Percentiles rank a stretch among this genome's conserved stretches.
Conservation (phyloP, 2,113 vertebrate genomes). For the Pipra filicauda region DNA sequence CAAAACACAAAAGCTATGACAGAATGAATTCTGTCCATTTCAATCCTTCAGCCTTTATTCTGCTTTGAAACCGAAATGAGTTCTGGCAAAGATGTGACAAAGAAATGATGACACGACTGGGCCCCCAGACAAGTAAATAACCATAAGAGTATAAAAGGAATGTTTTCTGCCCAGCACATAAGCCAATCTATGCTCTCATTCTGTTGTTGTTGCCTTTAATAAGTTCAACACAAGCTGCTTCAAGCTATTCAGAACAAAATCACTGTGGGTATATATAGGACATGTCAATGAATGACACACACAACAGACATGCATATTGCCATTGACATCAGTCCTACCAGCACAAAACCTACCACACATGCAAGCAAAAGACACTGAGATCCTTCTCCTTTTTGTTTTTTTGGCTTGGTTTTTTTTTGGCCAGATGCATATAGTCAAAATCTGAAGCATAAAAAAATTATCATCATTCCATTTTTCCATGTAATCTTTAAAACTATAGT, state of each 20-base stretch:
- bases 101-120: neutral
- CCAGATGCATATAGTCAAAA: neutral
- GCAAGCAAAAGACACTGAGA: neutral
- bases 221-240: conserved; percentile 23
- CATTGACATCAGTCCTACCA: neutral
- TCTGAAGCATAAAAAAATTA: neutral
- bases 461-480: neutral
- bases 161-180: neutral
- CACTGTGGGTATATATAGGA: neutral
- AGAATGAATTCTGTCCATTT: neutral
- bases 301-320: neutral
- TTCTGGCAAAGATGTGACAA: neutral
- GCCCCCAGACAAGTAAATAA: conserved; percentile 17
- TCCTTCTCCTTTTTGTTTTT: too few species aligned
- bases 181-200: conserved; percentile 15
- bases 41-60: neutral
- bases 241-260: conserved; percentile 18
- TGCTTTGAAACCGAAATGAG: neutral
- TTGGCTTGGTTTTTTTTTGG: neutral
- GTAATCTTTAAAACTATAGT: neutral
- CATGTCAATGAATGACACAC: neutral
- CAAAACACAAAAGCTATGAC: neutral
- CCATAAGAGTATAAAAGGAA: neutral
- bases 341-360: neutral
- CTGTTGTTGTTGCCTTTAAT: conserved; percentile 27